Conservation (phyloP, 2,113 vertebrate genomes). For the Mormyrus lacerda region DNA sequence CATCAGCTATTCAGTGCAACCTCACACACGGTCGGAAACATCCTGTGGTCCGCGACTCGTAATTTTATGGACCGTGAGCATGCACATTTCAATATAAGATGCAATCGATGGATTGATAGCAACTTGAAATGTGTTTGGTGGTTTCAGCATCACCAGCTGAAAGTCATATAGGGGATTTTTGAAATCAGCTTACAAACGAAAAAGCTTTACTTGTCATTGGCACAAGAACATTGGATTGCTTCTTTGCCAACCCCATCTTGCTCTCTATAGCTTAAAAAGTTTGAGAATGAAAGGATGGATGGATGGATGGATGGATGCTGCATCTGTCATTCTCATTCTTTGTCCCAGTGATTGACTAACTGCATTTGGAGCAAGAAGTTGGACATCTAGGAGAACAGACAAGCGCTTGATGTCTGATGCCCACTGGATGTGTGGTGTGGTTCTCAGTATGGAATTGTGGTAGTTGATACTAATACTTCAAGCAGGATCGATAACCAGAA, state of each 20-base stretch:
- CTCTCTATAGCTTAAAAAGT: not conserved
- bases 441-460: not conserved
- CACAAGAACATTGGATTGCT: not conserved
- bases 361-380: not conserved
- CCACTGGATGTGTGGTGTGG: not conserved
- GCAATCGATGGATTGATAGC: not conserved
- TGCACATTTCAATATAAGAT: not conserved
- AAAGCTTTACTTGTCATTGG: not conserved
- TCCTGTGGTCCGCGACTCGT: not conserved
- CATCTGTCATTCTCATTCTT: not conserved
- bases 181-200: not conserved
- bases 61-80: not conserved
- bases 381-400: not conserved
- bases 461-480: not conserved
- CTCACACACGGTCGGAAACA: not conserved
- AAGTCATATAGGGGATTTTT: not conserved
- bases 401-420: not conserved
- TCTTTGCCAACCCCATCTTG: not conserved
- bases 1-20: not conserved
- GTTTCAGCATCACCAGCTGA: not conserved
- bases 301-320: not conserved
- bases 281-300: not conserved
- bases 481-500: slow-evolving; percentile 29
- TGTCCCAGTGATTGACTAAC: not conserved
- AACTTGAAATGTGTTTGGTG: not conserved